phyloP scores from a whole-genome alignment of 2,113 vertebrate genomes.

The Barnardius zonarius region DNA sequence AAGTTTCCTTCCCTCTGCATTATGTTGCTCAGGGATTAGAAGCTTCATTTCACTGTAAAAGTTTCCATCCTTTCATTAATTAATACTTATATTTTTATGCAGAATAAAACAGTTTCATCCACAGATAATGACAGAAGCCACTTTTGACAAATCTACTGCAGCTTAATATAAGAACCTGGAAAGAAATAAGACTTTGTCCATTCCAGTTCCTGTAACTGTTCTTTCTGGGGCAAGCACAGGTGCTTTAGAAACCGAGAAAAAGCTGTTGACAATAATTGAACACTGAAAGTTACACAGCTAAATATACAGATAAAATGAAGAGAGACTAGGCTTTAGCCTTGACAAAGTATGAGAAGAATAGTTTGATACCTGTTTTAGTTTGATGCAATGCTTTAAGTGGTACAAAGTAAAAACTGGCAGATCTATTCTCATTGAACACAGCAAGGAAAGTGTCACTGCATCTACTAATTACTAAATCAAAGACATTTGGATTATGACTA shows the following conservation, averaged over 20 bases:
- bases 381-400: not conserved
- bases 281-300: not conserved
- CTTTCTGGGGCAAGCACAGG: not conserved
- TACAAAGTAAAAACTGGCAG: not conserved
- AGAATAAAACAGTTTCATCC: not conserved
- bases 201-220: not conserved
- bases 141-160: not conserved
- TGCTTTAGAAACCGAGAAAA: not conserved
- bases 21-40: not conserved
- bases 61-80: not conserved
- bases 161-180: not conserved
- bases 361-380: not conserved
- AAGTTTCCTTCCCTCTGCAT: not conserved
- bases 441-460: not conserved
- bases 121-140: not conserved
- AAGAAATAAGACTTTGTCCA: not conserved
- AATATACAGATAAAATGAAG: not conserved
- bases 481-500: not conserved
- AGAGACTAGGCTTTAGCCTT: not conserved
- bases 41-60: not conserved
- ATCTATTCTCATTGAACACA: not conserved
- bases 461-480: not conserved
- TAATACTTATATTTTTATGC: not conserved
- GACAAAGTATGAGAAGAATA: not conserved
- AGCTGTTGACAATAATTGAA: not conserved